phyloP scores from a whole-genome alignment of 2,888 invertebrate species.

The Synanthedon formicaeformis region DNA sequence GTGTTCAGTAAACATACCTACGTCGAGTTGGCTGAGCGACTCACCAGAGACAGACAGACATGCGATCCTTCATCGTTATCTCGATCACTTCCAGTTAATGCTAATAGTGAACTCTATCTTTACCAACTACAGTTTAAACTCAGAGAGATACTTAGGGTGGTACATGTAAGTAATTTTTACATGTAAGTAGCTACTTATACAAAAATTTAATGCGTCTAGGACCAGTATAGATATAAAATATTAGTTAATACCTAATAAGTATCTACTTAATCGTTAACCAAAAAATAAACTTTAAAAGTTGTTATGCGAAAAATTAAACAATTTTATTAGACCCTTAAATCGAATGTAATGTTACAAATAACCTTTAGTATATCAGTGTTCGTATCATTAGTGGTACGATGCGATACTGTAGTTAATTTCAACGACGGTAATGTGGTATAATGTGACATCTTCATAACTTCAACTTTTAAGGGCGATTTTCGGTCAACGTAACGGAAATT shows the following conservation, averaged over 20 bases:
- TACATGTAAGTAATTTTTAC: not conserved
- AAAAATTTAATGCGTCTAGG: no score
- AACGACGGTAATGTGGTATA: conserved; percentile 16
- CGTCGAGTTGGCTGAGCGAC: conserved; percentile 5
- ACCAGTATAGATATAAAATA: not conserved
- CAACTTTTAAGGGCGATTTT: no score
- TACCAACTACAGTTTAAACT: conserved; percentile 6
- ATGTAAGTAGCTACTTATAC: no score
- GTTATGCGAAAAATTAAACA: no score
- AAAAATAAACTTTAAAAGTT: no score
- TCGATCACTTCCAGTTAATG: conserved; percentile 23
- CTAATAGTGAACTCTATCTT: conserved; percentile 15
- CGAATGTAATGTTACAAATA: no score
- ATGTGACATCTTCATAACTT: no score
- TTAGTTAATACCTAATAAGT: not conserved
- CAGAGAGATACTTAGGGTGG: not conserved
- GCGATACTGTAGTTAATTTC: conserved; percentile 33
- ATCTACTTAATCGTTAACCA: no score
- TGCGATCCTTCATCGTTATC: conserved; percentile 23
- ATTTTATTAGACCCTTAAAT: no score
- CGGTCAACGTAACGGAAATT: no score
- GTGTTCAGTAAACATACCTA: not conserved
- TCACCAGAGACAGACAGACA: conserved; percentile 6
- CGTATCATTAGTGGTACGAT: conserved; percentile 27
- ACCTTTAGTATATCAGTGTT: no score